Evolutionary conservation across 1,140 invertebrate species (phyloP).

Genomic region (Eupeodes corollae): DNA sequence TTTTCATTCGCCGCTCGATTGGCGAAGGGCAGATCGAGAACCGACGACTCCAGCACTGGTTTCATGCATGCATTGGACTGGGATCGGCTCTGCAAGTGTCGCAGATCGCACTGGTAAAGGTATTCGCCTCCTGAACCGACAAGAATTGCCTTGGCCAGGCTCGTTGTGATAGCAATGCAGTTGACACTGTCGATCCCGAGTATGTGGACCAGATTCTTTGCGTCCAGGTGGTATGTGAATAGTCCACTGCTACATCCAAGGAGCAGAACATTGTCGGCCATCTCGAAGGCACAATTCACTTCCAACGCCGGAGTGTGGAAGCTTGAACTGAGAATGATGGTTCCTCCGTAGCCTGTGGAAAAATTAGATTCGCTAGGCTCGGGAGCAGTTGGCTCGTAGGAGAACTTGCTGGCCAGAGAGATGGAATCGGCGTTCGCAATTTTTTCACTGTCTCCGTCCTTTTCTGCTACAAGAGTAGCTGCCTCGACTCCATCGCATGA

Average conservation of each 20-base stretch:
- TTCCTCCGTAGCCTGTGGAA: slow-evolving; percentile 17
- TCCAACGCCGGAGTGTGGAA: slow-evolving; percentile 12
- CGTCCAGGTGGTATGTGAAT: slow-evolving; percentile 25
- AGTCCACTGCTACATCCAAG: slow-evolving; percentile 31
- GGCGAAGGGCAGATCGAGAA: slow-evolving; percentile 37
- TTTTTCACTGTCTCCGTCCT: slow-evolving; percentile 3
- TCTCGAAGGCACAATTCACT: slow-evolving; percentile 28
- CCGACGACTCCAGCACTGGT: slow-evolving; percentile 46
- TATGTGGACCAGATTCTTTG: slow-evolving; percentile 42
- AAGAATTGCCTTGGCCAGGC: slow-evolving; percentile 50
- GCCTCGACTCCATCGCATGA: slow-evolving; percentile 12
- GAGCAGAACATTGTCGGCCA: slow-evolving; percentile 23
- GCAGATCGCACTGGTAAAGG: slow-evolving; percentile 51
- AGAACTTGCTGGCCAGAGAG: slow-evolving; percentile 8
- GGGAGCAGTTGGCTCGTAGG: slow-evolving; percentile 13
- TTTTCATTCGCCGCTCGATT: slow-evolving; percentile 26
- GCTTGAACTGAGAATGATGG: slow-evolving; percentile 14
- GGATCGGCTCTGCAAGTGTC: slow-evolving; percentile 49
- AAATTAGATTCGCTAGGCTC: not conserved
- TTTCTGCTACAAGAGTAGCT: slow-evolving; percentile 3
- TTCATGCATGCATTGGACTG: slow-evolving; percentile 47
- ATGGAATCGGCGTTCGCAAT: slow-evolving; percentile 1
- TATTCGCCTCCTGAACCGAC: slow-evolving; percentile 53
- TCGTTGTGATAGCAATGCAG: slow-evolving; percentile 47
- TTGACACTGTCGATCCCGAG: slow-evolving; percentile 52